Base-by-base conservation (phyloP, 64 coral and sea anemone genomes). In the Acropora yongei region DNA sequence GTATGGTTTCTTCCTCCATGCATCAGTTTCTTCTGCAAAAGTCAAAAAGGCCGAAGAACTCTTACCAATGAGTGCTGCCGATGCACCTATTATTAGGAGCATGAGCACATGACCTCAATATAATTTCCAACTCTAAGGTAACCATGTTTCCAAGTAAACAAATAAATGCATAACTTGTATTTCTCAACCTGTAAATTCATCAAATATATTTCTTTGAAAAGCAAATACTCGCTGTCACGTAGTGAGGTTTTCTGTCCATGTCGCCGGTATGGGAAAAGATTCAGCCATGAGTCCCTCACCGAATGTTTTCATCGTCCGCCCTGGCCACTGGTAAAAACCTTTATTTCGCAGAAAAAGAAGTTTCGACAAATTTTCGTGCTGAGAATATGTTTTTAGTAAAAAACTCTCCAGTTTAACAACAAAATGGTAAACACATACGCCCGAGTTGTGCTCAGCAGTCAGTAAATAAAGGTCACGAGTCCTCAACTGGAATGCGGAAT, bases 81-180 rank as follows among this genome's bases (percentile, higher is more conserved):
- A 45, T 72, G 48, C 60, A 85, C 44, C 82, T 85, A 72, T 85
- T 71, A 49, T 85, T 72, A 85, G 45, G 18, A 4, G 9, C 65
- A 45, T 72, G 44, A 12, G 65, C 30, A 39, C 47, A 19, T 71
- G 13, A 12, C 43, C 45, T 47, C 41, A 82, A 49, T 69, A 85
- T 49, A 14, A 0, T 44, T 50, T 1, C 7, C 11, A 85, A 85
- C 67, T 49, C 44, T 55, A 47, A 48, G 44, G 75, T 78, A 85
- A 65, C 65, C 45, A 47, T 8, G 82, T 85, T 85, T 72, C 82
- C 43, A 85, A 85, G 82, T 85, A 85, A 85, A 85, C 82, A 85
- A 85, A 85, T 63, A 85, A 72, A 85, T 85, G 46, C 45, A 69
- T 71, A 45, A 7, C 82, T 85, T 20, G 82, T 85, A 85, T 85